phyloP scores from a whole-genome alignment of 2,113 vertebrate genomes.

The Agapornis roseicollis region DNA sequence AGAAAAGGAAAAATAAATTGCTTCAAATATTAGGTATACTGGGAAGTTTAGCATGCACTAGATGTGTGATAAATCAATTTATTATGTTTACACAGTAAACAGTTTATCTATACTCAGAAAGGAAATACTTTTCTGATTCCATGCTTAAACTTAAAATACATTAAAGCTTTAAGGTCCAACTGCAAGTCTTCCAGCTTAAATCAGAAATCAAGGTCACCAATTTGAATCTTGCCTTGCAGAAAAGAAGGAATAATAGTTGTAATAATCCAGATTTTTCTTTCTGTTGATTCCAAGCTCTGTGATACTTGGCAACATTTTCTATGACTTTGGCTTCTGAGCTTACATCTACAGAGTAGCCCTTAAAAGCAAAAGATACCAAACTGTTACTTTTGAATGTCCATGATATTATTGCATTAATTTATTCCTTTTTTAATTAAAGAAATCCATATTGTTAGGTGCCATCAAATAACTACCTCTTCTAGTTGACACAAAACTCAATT shows the following conservation, averaged over 20 bases:
- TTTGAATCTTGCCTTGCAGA: conserved; percentile 77
- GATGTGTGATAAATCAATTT: neutral
- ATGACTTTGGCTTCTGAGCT: conserved; percentile 76
- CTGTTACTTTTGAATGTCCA: neutral
- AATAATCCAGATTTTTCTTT: conserved; percentile 74
- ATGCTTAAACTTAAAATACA: neutral
- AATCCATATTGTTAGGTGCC: neutral
- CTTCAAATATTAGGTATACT: neutral
- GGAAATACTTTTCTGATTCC: neutral
- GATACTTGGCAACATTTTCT: conserved; percentile 75
- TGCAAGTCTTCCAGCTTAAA: neutral
- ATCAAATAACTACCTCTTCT: neutral
- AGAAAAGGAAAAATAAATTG: neutral
- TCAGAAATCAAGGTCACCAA: neutral
- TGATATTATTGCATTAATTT: neutral
- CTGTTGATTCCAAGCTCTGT: conserved; percentile 66
- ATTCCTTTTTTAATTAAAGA: neutral
- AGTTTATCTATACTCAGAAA: neutral
- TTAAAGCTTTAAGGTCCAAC: neutral
- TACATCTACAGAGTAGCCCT: conserved; percentile 80
- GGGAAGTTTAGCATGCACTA: neutral
- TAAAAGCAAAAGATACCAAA: neutral
- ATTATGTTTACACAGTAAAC: neutral
- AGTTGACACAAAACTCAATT: neutral
- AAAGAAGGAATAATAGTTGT: conserved; percentile 78